These are phyloP conservation scores for Hirudinaria manillensis DNA, from an alignment of 2,888 invertebrate genomes.

Conservation along the genomic window DNA sequence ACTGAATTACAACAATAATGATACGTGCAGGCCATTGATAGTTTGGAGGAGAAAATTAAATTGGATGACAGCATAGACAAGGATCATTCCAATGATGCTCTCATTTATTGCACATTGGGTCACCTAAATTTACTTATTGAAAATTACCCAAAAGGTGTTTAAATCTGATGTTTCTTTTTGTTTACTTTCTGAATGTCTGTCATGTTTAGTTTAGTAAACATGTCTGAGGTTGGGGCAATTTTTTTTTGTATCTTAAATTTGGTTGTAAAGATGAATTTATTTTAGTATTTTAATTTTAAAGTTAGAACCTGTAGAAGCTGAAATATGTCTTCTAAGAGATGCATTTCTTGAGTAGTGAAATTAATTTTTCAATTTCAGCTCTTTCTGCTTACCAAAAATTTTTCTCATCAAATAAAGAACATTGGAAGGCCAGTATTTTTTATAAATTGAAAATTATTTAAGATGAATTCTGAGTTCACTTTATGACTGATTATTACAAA, in stretches of 20 bases:
- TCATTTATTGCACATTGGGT: slow-evolving; percentile 87
- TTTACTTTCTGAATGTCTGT: not conserved
- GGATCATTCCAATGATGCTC: slow-evolving; percentile 54
- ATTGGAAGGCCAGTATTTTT: slow-evolving; percentile 45
- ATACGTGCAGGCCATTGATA: slow-evolving; percentile 25
- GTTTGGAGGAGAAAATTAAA: slow-evolving; percentile 26
- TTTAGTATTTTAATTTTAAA: too few species aligned
- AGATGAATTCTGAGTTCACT: too few species aligned
- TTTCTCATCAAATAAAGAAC: slow-evolving; percentile 46
- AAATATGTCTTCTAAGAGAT: too few species aligned
- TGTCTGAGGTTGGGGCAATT: too few species aligned
- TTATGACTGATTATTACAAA: too few species aligned
- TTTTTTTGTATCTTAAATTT: too few species aligned
- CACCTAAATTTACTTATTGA: slow-evolving; percentile 87
- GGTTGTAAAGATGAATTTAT: too few species aligned
- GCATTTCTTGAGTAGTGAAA: too few species aligned
- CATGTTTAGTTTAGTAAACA: not conserved
- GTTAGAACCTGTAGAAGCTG: too few species aligned
- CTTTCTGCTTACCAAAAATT: slow-evolving; percentile 90
- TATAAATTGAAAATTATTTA: not conserved
- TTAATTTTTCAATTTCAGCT: slow-evolving; percentile 62
- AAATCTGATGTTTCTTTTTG: not conserved
- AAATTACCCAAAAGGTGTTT: slow-evolving; percentile 84
- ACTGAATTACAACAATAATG: too few species aligned
- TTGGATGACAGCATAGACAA: slow-evolving; percentile 2